Conservation (phyloP, 1,140 invertebrate genomes). For the Bombus vancouverensis region DNA sequence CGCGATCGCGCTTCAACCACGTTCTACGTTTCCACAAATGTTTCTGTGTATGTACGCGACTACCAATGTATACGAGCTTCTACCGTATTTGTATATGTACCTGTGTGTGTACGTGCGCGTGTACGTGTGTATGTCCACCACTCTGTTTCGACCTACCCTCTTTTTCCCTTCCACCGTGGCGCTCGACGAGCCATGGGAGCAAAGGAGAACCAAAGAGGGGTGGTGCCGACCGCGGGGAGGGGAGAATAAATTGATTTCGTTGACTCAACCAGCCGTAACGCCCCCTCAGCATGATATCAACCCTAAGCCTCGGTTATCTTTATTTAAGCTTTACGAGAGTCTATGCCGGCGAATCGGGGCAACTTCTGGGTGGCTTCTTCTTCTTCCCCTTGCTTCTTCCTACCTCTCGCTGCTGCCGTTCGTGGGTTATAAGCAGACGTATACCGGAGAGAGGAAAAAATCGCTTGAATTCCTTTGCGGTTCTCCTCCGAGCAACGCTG, state of each 20-base stretch:
- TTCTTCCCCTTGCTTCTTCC: background rate
- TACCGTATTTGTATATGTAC: conserved; percentile 2
- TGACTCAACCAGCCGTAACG: conserved; percentile 82
- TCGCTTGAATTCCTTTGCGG: conserved; percentile 16
- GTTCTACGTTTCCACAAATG: conserved; percentile 59
- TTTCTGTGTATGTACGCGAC: background rate
- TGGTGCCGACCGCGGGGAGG: conserved; percentile 62
- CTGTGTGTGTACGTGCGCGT: background rate
- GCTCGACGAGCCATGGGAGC: conserved; percentile 38
- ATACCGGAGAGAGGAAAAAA: conserved; percentile 32
- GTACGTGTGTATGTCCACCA: conserved; percentile 28
- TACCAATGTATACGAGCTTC: background rate
- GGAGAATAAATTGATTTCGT: conserved; percentile 83
- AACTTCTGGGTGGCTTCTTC: conserved; percentile 55
- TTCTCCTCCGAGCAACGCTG: too few relatives aligned
- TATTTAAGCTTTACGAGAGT: conserved; percentile 82
- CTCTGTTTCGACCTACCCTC: conserved; percentile 53
- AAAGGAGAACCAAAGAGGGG: conserved; percentile 56
- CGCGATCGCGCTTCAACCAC: conserved; percentile 66
- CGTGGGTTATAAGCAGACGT: conserved; percentile 49
- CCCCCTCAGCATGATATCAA: conserved; percentile 81
- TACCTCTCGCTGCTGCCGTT: conserved; percentile 21
- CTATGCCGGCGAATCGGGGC: conserved; percentile 72
- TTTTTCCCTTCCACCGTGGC: conserved; percentile 62
- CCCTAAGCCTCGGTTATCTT: conserved; percentile 82